phyloP scores from a whole-genome alignment of 2,888 invertebrate species.

The Drosophila kuntzei region DNA sequence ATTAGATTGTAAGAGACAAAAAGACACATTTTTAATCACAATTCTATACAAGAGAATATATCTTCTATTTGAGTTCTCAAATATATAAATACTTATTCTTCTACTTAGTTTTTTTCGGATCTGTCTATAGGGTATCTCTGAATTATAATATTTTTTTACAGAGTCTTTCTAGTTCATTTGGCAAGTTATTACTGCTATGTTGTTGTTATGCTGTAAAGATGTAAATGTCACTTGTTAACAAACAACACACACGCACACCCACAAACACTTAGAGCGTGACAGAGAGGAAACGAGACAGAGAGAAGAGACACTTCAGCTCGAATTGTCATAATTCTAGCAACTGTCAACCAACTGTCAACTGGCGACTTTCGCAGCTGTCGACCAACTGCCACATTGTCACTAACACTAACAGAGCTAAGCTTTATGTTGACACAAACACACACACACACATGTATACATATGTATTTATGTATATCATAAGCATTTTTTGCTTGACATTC shows the following conservation, averaged over 20 bases:
- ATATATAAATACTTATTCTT: too few species aligned
- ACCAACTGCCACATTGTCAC: constrained; percentile 23
- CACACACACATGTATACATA: background rate
- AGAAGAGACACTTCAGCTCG: constrained; percentile 14
- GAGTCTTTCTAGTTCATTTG: constrained; percentile 30
- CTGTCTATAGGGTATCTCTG: constrained; percentile 5
- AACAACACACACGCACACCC: constrained; percentile 18
- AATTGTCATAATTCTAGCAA: constrained; percentile 63
- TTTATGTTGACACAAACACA: constrained; percentile 5
- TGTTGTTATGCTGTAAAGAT: constrained; percentile 54
- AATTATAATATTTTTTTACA: background rate
- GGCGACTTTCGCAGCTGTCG: constrained; percentile 32
- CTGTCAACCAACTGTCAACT: constrained; percentile 70
- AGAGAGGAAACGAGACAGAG: background rate
- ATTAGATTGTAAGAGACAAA: too few species aligned
- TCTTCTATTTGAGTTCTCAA: too few species aligned
- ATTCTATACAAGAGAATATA: background rate
- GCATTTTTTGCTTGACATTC: constrained; percentile 6
- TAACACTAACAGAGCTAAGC: constrained; percentile 27
- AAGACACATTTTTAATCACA: background rate
- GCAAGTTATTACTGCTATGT: constrained; percentile 43
- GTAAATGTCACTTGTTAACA: constrained; percentile 48
- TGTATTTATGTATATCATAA: constrained; percentile 8
- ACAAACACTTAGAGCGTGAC: background rate
- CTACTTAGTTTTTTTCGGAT: fast-evolving